Evolutionary conservation across 1,140 invertebrate species (phyloP).

Genomic region (Mamestra configurata): DNA sequence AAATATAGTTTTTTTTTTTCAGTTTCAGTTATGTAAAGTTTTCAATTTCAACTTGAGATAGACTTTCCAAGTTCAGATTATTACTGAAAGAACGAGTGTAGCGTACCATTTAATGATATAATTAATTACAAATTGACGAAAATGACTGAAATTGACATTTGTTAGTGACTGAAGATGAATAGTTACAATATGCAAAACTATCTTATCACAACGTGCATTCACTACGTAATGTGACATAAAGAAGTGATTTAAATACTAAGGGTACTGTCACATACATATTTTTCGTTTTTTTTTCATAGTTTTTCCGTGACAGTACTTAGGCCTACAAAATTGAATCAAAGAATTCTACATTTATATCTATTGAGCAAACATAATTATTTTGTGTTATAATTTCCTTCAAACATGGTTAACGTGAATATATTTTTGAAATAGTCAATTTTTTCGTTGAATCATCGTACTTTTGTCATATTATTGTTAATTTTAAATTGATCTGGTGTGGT

Average conservation of each 20-base stretch:
- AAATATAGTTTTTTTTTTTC: too few relatives aligned
- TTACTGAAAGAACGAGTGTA: constrained; percentile 54
- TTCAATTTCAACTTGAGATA: neutral
- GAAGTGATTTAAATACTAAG: neutral
- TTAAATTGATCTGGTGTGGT: neutral
- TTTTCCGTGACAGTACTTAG: constrained; percentile 32
- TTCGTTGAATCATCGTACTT: constrained; percentile 63
- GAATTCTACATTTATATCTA: constrained; percentile 45
- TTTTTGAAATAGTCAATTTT: constrained; percentile 43
- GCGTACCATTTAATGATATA: constrained; percentile 41
- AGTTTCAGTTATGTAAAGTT: neutral
- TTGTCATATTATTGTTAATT: constrained; percentile 49
- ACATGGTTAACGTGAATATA: constrained; percentile 55
- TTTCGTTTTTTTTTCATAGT: neutral
- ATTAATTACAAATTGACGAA: constrained; percentile 56
- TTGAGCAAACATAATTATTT: constrained; percentile 60
- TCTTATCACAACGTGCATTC: neutral
- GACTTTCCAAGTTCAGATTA: constrained; percentile 50
- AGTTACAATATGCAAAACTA: neutral
- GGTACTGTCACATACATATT: constrained; percentile 13
- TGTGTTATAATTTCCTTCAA: constrained; percentile 49
- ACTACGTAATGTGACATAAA: constrained; percentile 22
- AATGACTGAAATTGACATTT: constrained; percentile 60
- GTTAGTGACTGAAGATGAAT: constrained; percentile 6
- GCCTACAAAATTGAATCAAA: constrained; percentile 43